Base-by-base conservation (phyloP, 1,140 invertebrate species). In the Drosophila watanabei region DNA sequence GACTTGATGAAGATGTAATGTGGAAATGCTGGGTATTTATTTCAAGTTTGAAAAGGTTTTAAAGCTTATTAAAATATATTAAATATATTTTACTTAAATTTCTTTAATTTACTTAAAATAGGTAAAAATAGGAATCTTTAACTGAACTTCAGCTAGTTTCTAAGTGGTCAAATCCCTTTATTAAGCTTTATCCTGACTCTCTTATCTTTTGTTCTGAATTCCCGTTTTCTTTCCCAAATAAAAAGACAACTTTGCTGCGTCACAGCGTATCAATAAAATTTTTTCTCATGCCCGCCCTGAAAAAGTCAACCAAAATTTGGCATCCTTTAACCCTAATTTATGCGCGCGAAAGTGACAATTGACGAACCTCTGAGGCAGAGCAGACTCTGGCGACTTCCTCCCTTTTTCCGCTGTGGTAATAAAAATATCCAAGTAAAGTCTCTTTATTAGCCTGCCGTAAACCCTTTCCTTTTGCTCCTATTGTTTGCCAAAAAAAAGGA, bases 321-420 rank as follows among this genome's bases (percentile, higher is more conserved):
- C 62, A 90, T 82, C 79, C 82, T 75, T 92, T 91, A 92, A 92
- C 85, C 77, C 89, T 89, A 92, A 92, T 89, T 92, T 92, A 92
- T 92, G 89, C 82, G 82, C 82, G 57, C 57, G 69, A 83, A 78
- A 76, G 82, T 92, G 89, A 92, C 89, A 92, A 80, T 92, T 92
- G 89, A 92, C 89, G 89, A 89, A 92, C 82, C 80, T 35, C 68
- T 37, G 35, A 32, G 64, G 35, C 51, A 46, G 63, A n/a, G 13
- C 30, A 18, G 3, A 18, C n/a, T 33, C 30, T 20, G 14, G n/a
- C 51, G 51, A 28, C 30, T 35, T 60, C 58, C 35, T 52, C 63
- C 51, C 51, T 73, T 64, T 58, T 54, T 35, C 43, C 0, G 24
- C 45, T 71, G 68, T 41, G 79, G 85, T 86, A 86, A 92, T 92